Percentiles rank a stretch among this genome's conserved stretches.
These are phyloP conservation scores for Zophobas atratus DNA, from an alignment of 1,140 invertebrate species.

Conservation along the genomic window DNA sequence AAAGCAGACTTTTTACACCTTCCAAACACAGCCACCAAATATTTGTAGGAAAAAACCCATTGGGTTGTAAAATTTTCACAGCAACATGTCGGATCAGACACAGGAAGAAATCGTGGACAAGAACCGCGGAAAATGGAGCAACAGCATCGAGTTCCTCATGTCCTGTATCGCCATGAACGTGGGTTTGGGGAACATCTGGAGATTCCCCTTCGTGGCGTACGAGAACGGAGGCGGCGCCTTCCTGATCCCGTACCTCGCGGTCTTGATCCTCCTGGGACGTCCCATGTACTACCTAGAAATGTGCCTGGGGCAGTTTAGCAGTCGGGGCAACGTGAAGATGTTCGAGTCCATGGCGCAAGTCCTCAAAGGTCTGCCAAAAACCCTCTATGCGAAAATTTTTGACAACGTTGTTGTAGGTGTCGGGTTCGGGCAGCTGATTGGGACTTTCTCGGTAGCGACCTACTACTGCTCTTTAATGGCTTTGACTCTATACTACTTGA, in stretches of 20 bases:
- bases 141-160: constrained; percentile 89
- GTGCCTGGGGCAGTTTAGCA: constrained; percentile 84
- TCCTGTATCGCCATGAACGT: constrained; percentile 92
- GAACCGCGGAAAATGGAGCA: constrained; percentile 83
- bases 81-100: not conserved
- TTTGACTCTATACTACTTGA: constrained; percentile 83
- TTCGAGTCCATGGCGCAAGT: constrained; percentile 74
- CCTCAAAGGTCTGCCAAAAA: constrained; percentile 73
- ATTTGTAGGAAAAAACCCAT: not conserved
- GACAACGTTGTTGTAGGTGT: constrained; percentile 74
- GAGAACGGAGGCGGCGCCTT: constrained; percentile 90
- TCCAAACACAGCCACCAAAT: no score
- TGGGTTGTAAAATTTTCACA: no score
- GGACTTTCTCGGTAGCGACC: constrained; percentile 78
- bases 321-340: constrained; percentile 80
- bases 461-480: constrained; percentile 90
- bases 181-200: constrained; percentile 91
- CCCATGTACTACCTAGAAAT: constrained; percentile 94
- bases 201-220: constrained; percentile 90
- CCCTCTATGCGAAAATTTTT: not conserved
- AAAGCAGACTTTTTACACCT: no score
- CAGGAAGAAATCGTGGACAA: constrained; percentile 25
- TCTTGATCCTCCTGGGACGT: constrained; percentile 87
- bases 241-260: constrained; percentile 88
- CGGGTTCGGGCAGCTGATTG: constrained; percentile 84